phyloP scores from a whole-genome alignment of 2,888 invertebrate species.

The Andrena praecox region DNA sequence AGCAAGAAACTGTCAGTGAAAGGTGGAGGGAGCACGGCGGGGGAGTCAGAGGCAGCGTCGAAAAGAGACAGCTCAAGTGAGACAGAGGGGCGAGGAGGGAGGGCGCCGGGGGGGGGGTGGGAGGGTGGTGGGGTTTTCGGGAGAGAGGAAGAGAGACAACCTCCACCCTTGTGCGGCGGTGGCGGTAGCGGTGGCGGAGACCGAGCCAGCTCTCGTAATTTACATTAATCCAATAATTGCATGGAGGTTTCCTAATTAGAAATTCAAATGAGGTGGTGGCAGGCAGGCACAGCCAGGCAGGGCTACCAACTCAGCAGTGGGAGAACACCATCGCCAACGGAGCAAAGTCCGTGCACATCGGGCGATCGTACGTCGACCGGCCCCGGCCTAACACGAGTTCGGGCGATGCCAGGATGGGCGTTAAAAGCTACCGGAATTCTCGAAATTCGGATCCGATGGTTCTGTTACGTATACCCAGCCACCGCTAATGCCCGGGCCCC shows the following conservation, averaged over 20 bases:
- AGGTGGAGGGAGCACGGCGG: slow-evolving; percentile 46
- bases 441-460: slow-evolving; percentile 80
- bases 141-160: slow-evolving; percentile 73
- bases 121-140: background rate
- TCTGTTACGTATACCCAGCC: slow-evolving; percentile 60
- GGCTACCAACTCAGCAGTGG: slow-evolving; percentile 83
- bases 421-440: slow-evolving; percentile 83
- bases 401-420: slow-evolving; percentile 82
- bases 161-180: slow-evolving; percentile 84
- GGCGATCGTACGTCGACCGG: slow-evolving; percentile 77
- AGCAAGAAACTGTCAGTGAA: slow-evolving; percentile 69
- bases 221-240: slow-evolving; percentile 97
- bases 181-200: slow-evolving; percentile 83
- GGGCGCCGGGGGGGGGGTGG: slow-evolving; percentile 29
- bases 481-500: slow-evolving; percentile 59
- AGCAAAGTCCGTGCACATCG: slow-evolving; percentile 82
- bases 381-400: slow-evolving; percentile 81
- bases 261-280: slow-evolving; percentile 95
- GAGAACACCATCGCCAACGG: slow-evolving; percentile 76
- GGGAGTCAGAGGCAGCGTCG: slow-evolving; percentile 29
- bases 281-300: slow-evolving; percentile 84
- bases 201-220: slow-evolving; percentile 92
- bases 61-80: slow-evolving; percentile 46
- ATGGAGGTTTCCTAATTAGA: slow-evolving; percentile 96
- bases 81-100: slow-evolving; percentile 61